These are phyloP conservation scores for Gracilinanus agilis DNA, from an alignment of 2,113 vertebrate genomes.

Conservation along the genomic window DNA sequence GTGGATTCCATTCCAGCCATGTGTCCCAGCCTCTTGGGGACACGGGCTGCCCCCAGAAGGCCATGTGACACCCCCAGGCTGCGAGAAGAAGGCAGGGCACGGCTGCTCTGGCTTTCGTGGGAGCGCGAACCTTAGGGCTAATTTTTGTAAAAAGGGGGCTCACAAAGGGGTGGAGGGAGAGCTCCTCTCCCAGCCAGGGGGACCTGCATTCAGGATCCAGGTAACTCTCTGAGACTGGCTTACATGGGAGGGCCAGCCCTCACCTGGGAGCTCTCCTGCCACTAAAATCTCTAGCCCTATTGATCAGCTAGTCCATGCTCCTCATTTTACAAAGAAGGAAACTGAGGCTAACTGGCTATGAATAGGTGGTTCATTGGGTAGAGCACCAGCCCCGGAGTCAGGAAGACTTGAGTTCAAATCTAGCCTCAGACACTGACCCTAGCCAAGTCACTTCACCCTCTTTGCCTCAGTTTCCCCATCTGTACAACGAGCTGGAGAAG, in stretches of 20 bases:
- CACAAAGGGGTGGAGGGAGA: background rate
- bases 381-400: too few species aligned
- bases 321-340: background rate
- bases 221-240: background rate
- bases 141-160: background rate
- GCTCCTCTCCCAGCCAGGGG: background rate
- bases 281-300: background rate
- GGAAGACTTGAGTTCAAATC: too few species aligned
- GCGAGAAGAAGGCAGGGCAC: background rate
- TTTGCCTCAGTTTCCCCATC: too few species aligned
- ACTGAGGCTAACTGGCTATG: too few species aligned
- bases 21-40: constrained; percentile 58
- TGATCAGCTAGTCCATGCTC: background rate
- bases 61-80: constrained; percentile 74
- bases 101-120: too few species aligned
- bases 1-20: constrained; percentile 70
- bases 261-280: background rate
- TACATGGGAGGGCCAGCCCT: background rate
- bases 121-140: background rate
- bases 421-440: too few species aligned
- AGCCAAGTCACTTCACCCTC: too few species aligned
- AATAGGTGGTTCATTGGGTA: too few species aligned
- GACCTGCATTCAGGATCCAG: background rate
- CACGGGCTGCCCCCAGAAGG: background rate
- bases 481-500: too few species aligned